Evolutionary conservation across 2,797 vertebrate genomes (phyloP), one percentile per base, ranked within the genome.

Genomic region (Lagodon rhomboides): DNA sequence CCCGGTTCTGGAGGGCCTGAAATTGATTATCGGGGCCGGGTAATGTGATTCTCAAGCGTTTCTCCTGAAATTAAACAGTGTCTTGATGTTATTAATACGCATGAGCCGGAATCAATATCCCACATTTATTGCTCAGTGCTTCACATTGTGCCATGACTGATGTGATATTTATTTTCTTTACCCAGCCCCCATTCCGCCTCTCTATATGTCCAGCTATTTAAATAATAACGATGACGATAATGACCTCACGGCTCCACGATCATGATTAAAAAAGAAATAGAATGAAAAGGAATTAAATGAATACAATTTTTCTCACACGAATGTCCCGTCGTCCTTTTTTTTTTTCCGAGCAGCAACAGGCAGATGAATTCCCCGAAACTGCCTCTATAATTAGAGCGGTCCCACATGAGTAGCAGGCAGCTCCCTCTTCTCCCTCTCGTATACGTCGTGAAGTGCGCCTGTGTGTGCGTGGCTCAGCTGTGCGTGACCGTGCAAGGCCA

Each of bases 41-140:
- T 89, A 89, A 92, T 91, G 75, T 84, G 81, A 92, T 92, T 92
- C 80, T 79, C 79, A 72, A 87, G 87, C 73, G 3, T 87, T 90
- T 91, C 79, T 80, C 38, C 61, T 76, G 67, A 85, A 92, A 93
- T 90, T 75, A 87, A 85, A 90, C 62, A 82, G 75, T 73, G 77
- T 72, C 73, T 78, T 76, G 64, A 73, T 84, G 81, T 80, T 88
- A 87, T 89, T 91, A 90, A 90, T 85, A 85, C 25, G 47, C 68
- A 89, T 79, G 78, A 87, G 84, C 89, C 86, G 34, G 65, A 92
- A 91, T 91, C 85, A 80, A 77, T 92, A 88, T 85, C 89, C 75
- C 71, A 68, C 62, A 76, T 83, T 71, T 75, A 80, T 68, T 70
- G 60, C 85, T 83, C 68, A 71, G 50, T 73, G 41, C 78, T 85